Conservation (phyloP, 2,888 invertebrate genomes). For the Rambutsinella grinnellia region DNA sequence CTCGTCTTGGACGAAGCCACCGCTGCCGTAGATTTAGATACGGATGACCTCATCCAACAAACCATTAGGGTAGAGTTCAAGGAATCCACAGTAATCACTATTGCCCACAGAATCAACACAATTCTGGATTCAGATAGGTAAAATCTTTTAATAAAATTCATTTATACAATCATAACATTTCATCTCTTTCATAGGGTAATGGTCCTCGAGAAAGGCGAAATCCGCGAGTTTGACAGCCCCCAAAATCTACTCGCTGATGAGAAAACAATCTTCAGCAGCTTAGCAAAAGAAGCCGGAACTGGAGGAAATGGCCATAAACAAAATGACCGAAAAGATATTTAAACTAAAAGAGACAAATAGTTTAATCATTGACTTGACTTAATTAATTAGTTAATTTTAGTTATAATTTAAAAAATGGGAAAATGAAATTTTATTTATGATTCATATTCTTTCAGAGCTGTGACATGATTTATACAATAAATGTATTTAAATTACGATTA, state of each 20-base stretch:
- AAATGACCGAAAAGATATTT: background rate
- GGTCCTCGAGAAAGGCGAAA: slow-evolving; percentile 82
- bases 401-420: background rate
- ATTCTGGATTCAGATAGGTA: slow-evolving; percentile 88
- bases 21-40: slow-evolving; percentile 82
- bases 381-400: background rate
- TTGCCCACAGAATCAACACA: slow-evolving; percentile 93
- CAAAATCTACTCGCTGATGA: slow-evolving; percentile 77
- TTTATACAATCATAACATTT: background rate
- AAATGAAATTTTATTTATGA: no score
- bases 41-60: slow-evolving; percentile 88
- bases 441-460: no score
- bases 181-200: slow-evolving; percentile 74
- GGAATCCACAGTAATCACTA: slow-evolving; percentile 90
- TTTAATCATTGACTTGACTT: background rate
- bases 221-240: slow-evolving; percentile 84
- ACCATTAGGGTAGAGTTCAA: slow-evolving; percentile 85
- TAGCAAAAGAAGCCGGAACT: slow-evolving; percentile 88
- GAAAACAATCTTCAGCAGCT: slow-evolving; percentile 80
- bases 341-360: background rate
- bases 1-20: slow-evolving; percentile 73
- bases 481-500: no score
- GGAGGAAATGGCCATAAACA: background rate
- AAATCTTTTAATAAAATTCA: slow-evolving; percentile 7
- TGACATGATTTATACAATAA: no score